Evolutionary conservation across 2,797 vertebrate species (phyloP).

Genomic region (Hybognathus amarus): DNA sequence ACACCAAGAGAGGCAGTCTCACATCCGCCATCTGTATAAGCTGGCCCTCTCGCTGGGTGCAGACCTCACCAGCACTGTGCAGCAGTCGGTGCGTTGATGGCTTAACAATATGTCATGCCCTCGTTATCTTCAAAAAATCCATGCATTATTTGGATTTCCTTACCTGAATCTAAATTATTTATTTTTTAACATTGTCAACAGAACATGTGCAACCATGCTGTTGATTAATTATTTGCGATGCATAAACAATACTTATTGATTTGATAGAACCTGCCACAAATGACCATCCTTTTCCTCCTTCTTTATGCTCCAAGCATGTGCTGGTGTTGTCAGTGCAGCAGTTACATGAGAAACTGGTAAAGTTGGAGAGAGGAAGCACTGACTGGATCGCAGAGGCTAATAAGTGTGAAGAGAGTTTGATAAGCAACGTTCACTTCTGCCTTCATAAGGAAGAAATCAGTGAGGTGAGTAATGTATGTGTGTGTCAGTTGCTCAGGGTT

Average conservation of each 20-base stretch:
- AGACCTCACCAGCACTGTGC: constrained; percentile 76
- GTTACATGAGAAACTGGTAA: constrained; percentile 78
- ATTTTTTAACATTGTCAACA: background rate
- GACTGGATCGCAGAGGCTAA: constrained; percentile 70
- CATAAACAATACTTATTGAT: background rate
- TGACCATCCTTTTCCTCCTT: background rate
- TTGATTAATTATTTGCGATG: background rate
- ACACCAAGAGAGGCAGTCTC: constrained; percentile 74
- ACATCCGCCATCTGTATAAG: constrained; percentile 76
- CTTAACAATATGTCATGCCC: background rate
- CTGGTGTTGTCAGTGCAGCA: constrained; percentile 76
- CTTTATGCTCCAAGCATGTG: constrained; percentile 67
- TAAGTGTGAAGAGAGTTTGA: constrained; percentile 69
- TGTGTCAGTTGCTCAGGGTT: background rate
- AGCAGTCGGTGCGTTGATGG: constrained; percentile 74
- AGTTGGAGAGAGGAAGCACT: constrained; percentile 69
- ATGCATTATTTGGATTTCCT: background rate
- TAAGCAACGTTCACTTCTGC: constrained; percentile 67
- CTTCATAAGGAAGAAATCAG: constrained; percentile 77
- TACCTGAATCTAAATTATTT: background rate
- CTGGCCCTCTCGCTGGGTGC: constrained; percentile 76
- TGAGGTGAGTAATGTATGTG: constrained; percentile 72
- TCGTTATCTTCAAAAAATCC: background rate
- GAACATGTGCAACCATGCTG: background rate
- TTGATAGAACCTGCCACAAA: background rate